A percentile compares a stretch with the other conserved stretches of the same genome.
These are phyloP conservation scores for Eira barbara DNA, from an alignment of 2,113 vertebrate species.

Conservation along the genomic window DNA sequence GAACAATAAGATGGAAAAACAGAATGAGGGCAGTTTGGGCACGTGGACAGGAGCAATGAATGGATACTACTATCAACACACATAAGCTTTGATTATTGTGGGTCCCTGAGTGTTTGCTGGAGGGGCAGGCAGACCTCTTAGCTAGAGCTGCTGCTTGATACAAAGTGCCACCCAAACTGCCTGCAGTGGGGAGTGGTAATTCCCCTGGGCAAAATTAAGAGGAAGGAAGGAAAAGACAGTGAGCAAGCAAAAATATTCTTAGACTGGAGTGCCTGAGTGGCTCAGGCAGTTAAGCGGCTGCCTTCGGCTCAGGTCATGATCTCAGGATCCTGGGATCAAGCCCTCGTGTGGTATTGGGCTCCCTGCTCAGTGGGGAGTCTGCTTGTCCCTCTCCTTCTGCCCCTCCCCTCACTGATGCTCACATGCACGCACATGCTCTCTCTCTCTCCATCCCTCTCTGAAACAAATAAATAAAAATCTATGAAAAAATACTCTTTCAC, in stretches of 20 bases:
- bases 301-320: neutral
- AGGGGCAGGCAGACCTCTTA: neutral
- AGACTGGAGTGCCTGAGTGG: neutral
- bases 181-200: neutral
- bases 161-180: neutral
- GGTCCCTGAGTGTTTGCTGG: neutral
- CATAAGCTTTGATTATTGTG: neutral
- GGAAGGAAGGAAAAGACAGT: neutral
- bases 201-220: neutral
- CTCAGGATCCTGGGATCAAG: neutral
- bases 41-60: neutral
- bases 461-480: neutral
- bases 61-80: neutral
- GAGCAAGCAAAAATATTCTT: constrained; percentile 1
- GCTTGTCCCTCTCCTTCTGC: neutral
- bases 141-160: neutral
- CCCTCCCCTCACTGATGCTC: neutral
- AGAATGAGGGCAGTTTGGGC: neutral
- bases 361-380: neutral
- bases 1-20: neutral
- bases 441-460: neutral
- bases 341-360: neutral
- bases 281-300: neutral
- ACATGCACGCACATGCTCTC: no score
- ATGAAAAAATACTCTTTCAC: neutral